Base-by-base conservation (phyloP, 2,113 vertebrate genomes). In the Cathartes aura region DNA sequence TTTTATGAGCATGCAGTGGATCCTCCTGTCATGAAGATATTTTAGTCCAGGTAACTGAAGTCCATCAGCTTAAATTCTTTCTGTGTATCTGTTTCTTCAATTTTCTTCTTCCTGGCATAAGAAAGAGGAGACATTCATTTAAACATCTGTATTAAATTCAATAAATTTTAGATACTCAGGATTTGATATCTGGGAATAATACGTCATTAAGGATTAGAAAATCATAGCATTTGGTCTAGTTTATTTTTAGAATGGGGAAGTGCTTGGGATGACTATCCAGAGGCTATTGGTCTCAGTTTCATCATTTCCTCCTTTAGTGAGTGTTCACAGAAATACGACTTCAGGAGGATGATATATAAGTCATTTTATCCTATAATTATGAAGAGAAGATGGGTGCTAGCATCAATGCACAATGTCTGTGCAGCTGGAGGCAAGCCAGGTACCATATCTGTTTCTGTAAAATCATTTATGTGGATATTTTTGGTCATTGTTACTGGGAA, bases 191-290 rank as follows among this genome's bases (percentile, higher is more conserved):
- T 63, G 56, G 5, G 43, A 72, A 59, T 85, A 64, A 62, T 45
- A 20, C 1, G 2, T 50, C 27, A 17, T 66, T 84, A 87, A 87
- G 13, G 40, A 64, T 82, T 70, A 96, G 50, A 72, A 91, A 72
- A 78, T 88, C 63, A 62, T 30, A 86, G 29, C 34, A 42, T 60
- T 93, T 83, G 34, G 45, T 93, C 42, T 68, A 6, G 53, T 21
- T 90, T 93, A 85, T 89, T 96, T 97, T 93, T 94, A 96, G 83
- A 89, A 85, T 19, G 8, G 30, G 26, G 84, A 95, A 87, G 62
- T 90, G 52, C 58, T 82, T 87, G 40, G 60, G 58, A 68, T 94
- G 70, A 68, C 73, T 89, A 18, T 82, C 89, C 63, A 85, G 75
- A 90, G 40, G 29, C 50, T 90, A 7, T 17, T 87, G 67, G 76